Base-by-base conservation (phyloP, 1,140 invertebrate genomes). In the Sinonovacula constricta region DNA sequence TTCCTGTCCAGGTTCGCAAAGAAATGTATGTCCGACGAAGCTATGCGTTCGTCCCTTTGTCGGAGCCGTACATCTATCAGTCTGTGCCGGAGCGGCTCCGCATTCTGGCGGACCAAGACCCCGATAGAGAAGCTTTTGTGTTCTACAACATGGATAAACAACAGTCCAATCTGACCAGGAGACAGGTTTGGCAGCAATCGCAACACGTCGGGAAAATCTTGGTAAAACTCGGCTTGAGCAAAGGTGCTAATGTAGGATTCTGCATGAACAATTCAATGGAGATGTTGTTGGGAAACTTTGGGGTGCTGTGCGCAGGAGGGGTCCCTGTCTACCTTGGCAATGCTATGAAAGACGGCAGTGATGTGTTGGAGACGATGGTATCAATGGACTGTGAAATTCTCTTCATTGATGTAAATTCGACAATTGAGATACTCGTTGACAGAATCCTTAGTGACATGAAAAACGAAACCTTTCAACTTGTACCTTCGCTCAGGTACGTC, bases 211-310 rank as follows among this genome's bases (percentile, higher is more conserved):
- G 54, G 0, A 63, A 63, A 24, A 34, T 51, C 12, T 62, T 78
- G 36, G 57, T 70, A 12, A 30, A 69, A 33, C 18, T 28, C 10
- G 75, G 75, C 18, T n/a, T 78, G 28, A 63, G 51, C 22, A 78
- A 78, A 36, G 75, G 66, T 14, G 49, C 66, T 15, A 26, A 3
- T 3, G 67, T 78, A n/a, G 75, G 28, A 3, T 12, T 78, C 2
- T 62, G 75, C 22, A 78, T 78, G 75, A 69, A 57, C 33, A 78
- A 78, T 51, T 78, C 75, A 3, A 30, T 78, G 14, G 67, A 78
- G 36, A 62, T 62, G 75, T 59, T 70, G 26, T 5, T 63, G 7
- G 3, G 39, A 14, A 59, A 30, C 14, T 5, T 60, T 34, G 75
- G 65, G 4, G 18, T 78, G 28, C 62, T 60, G 22, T 22, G 67